Base-by-base conservation (phyloP, 2,113 vertebrate genomes). In the Danio rerio region DNA sequence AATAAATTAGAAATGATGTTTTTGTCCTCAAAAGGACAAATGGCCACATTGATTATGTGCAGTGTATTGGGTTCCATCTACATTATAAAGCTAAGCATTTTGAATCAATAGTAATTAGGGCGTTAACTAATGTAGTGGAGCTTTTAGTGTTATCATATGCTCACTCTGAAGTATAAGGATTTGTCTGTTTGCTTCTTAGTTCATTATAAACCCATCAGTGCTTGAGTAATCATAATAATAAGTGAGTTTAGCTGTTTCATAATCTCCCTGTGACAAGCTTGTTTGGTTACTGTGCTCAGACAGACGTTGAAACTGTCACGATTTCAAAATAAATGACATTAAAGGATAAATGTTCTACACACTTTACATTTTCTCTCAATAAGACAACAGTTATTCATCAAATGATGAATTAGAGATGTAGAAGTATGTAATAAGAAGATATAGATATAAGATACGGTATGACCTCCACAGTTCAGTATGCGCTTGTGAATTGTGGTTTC, bases 101-200 rank as follows among this genome's bases (percentile, higher is more conserved):
- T 40, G 62, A 53, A 66, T 78, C 76, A 65, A 78, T 78, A 43
- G 47, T 66, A 66, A 78, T 78, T 78, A 78, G 47, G 31, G 61
- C 62, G 74, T 50, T 50, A 77, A 62, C 45, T 50, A 77, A 77
- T 63, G 20, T 21, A 50, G 74, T 63, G 59, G 7, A 63, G 42
- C 55, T 77, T 11, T 63, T 31, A 50, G 43, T 63, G 74, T 77
- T 63, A 40, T 47, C 56, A 77, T 50, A 49, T 16, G 20, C 74
- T 50, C 9, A 77, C 74, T 62, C 18, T 49, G 7, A 61, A 76
- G 13, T 20, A 61, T 31, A 49, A 62, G 45, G 20, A 62, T 62
- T 62, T 49, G 18, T 55, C 56, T 62, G 40, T 75, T 75, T 59
- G 53, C 45, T 20, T 62, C 74, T 16, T 62, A 49, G 74, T 77